phyloP scores from a whole-genome alignment of 2,888 invertebrate species.

The Lumbricus terrestris region DNA sequence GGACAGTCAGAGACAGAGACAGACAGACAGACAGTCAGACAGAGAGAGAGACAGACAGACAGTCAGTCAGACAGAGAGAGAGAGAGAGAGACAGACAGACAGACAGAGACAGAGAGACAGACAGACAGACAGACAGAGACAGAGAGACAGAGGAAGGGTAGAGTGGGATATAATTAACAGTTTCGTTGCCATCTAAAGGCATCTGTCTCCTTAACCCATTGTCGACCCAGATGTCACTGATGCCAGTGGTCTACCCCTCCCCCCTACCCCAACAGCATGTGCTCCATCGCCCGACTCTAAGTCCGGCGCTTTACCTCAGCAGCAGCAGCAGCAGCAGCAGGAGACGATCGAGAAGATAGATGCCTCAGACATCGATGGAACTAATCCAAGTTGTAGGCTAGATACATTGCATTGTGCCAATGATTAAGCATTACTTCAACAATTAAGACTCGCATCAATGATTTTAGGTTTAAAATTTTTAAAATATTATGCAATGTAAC shows the following conservation, averaged over 20 bases:
- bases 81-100: background rate
- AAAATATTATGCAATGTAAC: no score
- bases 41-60: background rate
- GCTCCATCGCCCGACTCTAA: background rate
- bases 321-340: background rate
- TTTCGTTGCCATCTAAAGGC: background rate
- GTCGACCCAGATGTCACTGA: background rate
- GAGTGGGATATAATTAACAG: no score
- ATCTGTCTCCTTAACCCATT: background rate
- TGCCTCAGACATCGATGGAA: background rate
- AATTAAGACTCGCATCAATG: background rate
- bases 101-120: background rate
- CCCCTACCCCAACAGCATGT: background rate
- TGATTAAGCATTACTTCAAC: background rate
- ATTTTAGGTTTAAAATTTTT: no score
- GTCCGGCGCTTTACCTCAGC: background rate
- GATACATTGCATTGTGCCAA: background rate
- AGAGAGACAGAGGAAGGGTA: no score
- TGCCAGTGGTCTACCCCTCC: background rate
- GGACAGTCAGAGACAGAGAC: background rate
- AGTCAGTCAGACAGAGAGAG: background rate
- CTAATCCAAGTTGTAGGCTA: background rate
- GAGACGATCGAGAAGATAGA: background rate
- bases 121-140: background rate
- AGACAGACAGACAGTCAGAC: constrained; percentile 13